Evolutionary conservation across 2,113 vertebrate genomes (phyloP).

Genomic region (Burhinus oedicnemus): DNA sequence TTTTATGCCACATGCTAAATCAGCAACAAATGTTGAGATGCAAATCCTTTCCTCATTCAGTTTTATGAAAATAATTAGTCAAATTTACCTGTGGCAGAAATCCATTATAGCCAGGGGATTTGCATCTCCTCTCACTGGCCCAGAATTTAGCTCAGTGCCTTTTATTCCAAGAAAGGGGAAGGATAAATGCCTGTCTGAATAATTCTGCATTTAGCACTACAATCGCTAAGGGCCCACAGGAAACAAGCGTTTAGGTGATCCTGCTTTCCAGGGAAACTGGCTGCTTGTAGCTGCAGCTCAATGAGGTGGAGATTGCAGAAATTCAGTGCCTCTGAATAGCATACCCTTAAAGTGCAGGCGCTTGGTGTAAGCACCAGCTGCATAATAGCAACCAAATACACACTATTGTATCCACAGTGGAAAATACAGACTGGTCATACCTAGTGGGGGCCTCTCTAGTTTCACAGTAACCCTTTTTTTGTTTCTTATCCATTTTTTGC

Average conservation of each 20-base stretch:
- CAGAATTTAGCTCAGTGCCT: not conserved
- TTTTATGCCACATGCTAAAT: slow-evolving; percentile 40
- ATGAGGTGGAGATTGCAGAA: not conserved
- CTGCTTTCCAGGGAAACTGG: not conserved
- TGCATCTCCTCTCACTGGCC: not conserved
- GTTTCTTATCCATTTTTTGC: not conserved
- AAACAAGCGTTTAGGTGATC: not conserved
- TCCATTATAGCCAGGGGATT: not conserved
- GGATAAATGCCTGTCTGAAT: not conserved
- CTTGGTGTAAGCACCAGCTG: not conserved
- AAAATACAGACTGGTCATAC: not conserved
- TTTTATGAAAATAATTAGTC: slow-evolving; percentile 47
- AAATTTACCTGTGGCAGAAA: slow-evolving; percentile 33
- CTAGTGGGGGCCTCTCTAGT: not conserved
- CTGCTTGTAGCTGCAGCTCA: slow-evolving; percentile 1
- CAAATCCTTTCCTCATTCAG: not conserved
- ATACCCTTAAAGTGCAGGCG: not conserved
- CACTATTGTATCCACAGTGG: not conserved
- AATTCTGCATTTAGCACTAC: slow-evolving; percentile 32
- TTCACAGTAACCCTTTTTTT: not conserved
- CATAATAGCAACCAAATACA: not conserved
- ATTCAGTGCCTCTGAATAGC: not conserved
- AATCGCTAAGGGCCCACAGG: slow-evolving; percentile 15
- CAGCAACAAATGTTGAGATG: slow-evolving; percentile 30
- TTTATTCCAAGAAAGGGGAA: not conserved